These are phyloP conservation scores for Semaprochilodus insignis DNA, from an alignment of 2,797 vertebrate species.

Conservation along the genomic window DNA sequence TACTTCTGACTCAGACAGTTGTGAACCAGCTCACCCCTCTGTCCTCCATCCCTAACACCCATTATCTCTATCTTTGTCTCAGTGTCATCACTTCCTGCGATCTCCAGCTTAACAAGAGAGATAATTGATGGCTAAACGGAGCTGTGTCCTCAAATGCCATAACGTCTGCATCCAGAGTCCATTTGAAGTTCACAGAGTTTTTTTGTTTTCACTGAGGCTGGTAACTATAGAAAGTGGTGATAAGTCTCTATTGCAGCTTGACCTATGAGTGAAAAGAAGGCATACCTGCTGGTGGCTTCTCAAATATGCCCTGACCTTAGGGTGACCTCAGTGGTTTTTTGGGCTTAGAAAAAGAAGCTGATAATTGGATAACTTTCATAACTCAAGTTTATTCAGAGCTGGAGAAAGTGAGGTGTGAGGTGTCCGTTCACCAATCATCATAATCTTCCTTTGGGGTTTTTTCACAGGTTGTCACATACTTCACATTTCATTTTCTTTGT, in stretches of 20 bases:
- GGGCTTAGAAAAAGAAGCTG: neutral
- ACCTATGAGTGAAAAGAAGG: too few species aligned
- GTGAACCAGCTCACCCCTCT: slow-evolving; percentile 13
- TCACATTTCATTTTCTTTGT: neutral
- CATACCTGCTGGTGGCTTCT: neutral
- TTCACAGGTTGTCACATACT: neutral
- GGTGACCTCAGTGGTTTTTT: neutral
- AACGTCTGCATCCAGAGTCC: neutral
- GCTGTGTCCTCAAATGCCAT: neutral
- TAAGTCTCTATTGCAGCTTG: neutral
- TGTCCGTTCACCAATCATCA: neutral
- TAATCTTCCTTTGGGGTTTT: neutral
- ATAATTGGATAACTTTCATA: neutral
- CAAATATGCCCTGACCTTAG: neutral
- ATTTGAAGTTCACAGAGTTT: neutral
- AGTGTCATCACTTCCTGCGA: slow-evolving; percentile 16
- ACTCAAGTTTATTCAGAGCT: neutral
- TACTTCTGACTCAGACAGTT: slow-evolving; percentile 25
- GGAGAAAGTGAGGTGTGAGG: neutral
- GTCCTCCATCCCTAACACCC: neutral
- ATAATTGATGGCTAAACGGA: neutral
- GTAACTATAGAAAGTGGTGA: neutral
- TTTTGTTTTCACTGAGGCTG: too few species aligned
- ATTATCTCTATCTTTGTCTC: slow-evolving; percentile 2
- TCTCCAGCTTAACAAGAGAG: slow-evolving; percentile 13